Evolutionary conservation across 2,113 vertebrate genomes (phyloP).

Genomic region (Planiliza haematocheilus): DNA sequence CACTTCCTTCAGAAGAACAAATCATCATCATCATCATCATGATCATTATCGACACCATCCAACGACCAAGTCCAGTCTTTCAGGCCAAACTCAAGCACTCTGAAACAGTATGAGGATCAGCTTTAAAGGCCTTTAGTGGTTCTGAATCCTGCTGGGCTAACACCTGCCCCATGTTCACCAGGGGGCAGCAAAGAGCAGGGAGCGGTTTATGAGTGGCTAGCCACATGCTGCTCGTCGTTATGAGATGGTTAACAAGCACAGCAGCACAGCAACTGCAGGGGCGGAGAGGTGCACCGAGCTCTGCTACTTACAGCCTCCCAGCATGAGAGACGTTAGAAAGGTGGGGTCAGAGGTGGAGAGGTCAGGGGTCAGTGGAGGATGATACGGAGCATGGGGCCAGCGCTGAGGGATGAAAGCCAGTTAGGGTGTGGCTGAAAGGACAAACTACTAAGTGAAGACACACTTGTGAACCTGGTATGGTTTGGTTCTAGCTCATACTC

Average conservation of each 20-base stretch:
- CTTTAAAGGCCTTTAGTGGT: constrained; percentile 6
- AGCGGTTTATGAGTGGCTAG: not conserved
- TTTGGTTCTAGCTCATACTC: constrained; percentile 21
- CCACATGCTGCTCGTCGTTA: not conserved
- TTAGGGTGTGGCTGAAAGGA: constrained; percentile 55
- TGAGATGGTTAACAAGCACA: constrained; percentile 36
- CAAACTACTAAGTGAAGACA: constrained; percentile 14
- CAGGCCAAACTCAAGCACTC: constrained; percentile 96
- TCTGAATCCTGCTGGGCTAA: constrained; percentile 1
- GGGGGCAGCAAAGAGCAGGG: constrained; percentile 38
- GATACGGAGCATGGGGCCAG: constrained; percentile 83
- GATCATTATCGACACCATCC: constrained; percentile 86
- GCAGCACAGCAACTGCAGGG: constrained; percentile 34
- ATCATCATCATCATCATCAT: constrained; percentile 93
- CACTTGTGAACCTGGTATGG: too few species aligned
- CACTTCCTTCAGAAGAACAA: constrained; percentile 94
- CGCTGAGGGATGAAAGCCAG: constrained; percentile 79
- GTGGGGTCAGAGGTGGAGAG: constrained; percentile 74
- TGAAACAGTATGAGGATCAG: constrained; percentile 85
- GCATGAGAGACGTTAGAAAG: constrained; percentile 73
- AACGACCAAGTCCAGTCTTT: constrained; percentile 98
- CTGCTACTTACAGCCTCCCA: constrained; percentile 86
- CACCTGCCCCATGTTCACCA: constrained; percentile 22
- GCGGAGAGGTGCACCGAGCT: constrained; percentile 37
- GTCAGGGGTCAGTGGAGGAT: constrained; percentile 84